Evolutionary conservation across 2,113 vertebrate genomes (phyloP).

Genomic region (Pimephales promelas): DNA sequence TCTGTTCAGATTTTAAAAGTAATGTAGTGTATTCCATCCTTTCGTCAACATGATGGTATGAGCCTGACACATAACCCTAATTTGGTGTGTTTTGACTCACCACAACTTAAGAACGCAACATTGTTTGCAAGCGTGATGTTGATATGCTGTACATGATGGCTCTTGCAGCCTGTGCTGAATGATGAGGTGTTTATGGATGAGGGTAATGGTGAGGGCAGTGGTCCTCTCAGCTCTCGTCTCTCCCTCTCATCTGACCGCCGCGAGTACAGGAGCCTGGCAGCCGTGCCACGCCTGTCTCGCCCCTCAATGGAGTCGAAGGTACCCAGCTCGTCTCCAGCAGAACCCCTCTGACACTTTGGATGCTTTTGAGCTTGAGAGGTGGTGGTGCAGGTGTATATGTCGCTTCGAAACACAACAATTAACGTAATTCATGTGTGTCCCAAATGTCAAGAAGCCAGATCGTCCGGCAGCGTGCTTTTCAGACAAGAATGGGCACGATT

Average conservation of each 20-base stretch:
- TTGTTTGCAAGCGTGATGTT: slow-evolving; percentile 3
- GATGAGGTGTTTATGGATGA: slow-evolving; percentile 77
- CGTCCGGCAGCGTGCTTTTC: neutral
- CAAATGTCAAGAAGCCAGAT: neutral
- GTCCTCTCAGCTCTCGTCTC: slow-evolving; percentile 54
- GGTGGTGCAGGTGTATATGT: slow-evolving; percentile 16
- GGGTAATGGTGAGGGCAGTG: slow-evolving; percentile 62
- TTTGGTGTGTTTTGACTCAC: neutral
- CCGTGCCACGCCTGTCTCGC: slow-evolving; percentile 75
- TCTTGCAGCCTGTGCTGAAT: slow-evolving; percentile 73
- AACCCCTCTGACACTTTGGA: slow-evolving; percentile 34
- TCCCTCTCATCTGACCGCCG: slow-evolving; percentile 67
- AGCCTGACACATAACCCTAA: neutral
- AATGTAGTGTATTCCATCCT: neutral
- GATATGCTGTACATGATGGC: slow-evolving; percentile 63
- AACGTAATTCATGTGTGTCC: neutral
- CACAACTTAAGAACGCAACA: neutral
- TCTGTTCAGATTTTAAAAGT: neutral
- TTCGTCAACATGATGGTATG: neutral
- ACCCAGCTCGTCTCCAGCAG: slow-evolving; percentile 58
- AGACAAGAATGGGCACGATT: neutral
- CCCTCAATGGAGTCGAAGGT: slow-evolving; percentile 74
- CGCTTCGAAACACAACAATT: neutral
- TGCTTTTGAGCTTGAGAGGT: slow-evolving; percentile 34
- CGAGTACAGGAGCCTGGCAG: slow-evolving; percentile 77